Percentiles rank a stretch among this genome's conserved stretches.
Evolutionary conservation across 2,113 vertebrate species (phyloP).

Genomic region (Nannobrachium achirus): DNA sequence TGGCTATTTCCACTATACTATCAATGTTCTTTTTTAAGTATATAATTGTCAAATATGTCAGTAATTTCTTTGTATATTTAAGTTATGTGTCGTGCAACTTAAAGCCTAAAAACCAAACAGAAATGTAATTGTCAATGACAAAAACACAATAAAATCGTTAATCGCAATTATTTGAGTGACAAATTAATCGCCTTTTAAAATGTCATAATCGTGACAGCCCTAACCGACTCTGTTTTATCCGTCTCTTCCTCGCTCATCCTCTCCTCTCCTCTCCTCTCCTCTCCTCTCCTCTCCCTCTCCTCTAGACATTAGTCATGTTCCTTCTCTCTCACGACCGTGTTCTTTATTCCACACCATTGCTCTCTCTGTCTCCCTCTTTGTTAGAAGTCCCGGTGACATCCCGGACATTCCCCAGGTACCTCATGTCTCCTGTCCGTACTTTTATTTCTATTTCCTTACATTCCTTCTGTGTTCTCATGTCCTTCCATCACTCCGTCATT

Average conservation of each 20-base stretch:
- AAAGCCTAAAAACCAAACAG: too few species aligned
- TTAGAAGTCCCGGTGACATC: constrained; percentile 34
- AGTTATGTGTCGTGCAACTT: too few species aligned
- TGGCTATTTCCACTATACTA: too few species aligned
- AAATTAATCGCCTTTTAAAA: too few species aligned
- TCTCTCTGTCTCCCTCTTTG: neutral
- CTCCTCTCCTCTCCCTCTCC: neutral
- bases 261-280: neutral
- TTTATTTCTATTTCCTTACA: constrained; percentile 20
- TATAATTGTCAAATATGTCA: too few species aligned
- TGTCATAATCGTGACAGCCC: too few species aligned
- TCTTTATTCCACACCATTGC: too few species aligned
- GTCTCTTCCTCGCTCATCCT: neutral
- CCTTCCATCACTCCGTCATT: constrained; percentile 51
- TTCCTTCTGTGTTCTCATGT: constrained; percentile 47
- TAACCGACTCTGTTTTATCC: neutral
- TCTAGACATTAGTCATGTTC: neutral
- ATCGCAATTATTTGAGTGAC: too few species aligned
- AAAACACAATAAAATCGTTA: too few species aligned
- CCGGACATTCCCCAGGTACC: constrained; percentile 12
- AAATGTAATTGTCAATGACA: too few species aligned
- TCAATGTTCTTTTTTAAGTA: neutral
- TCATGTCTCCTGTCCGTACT: neutral
- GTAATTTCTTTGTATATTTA: too few species aligned
- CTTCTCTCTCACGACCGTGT: too few species aligned